These are phyloP conservation scores for Mylabris phalerata DNA, from an alignment of 1,140 invertebrate genomes.

Conservation along the genomic window DNA sequence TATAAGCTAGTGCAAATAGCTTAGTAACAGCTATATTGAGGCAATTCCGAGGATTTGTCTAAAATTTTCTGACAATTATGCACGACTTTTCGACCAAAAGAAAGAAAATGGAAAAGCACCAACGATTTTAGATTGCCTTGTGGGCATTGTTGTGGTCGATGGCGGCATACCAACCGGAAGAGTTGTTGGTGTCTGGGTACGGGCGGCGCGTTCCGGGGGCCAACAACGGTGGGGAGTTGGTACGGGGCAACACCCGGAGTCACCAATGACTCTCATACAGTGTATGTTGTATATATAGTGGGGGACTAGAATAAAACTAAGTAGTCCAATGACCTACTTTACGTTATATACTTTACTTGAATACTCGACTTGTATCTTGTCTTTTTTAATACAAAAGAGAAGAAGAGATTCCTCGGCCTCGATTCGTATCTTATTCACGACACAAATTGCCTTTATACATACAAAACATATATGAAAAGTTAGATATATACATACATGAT, in stretches of 20 bases:
- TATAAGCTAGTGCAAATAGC: too few relatives aligned
- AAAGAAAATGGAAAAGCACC: too few relatives aligned
- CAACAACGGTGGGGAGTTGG: not conserved
- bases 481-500: too few relatives aligned
- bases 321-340: slow-evolving; percentile 34
- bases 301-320: slow-evolving; percentile 16
- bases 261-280: not conserved
- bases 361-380: slow-evolving; percentile 18
- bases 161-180: slow-evolving; percentile 20
- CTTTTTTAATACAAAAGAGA: slow-evolving; percentile 6
- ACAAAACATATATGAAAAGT: too few relatives aligned
- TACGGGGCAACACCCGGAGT: slow-evolving; percentile 17
- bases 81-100: too few relatives aligned
- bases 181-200: slow-evolving; percentile 13
- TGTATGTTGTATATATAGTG: not conserved
- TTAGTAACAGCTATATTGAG: too few relatives aligned
- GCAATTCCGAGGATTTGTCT: too few relatives aligned
- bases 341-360: slow-evolving; percentile 24
- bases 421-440: slow-evolving; percentile 14
- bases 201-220: slow-evolving; percentile 6
- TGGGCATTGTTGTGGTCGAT: not conserved
- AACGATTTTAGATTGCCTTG: too few relatives aligned
- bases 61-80: too few relatives aligned
- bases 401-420: slow-evolving; percentile 16
- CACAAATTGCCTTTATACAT: slow-evolving; percentile 3